Evolutionary conservation across 2,113 vertebrate genomes (phyloP).

Genomic region (Ctenomys sociabilis): DNA sequence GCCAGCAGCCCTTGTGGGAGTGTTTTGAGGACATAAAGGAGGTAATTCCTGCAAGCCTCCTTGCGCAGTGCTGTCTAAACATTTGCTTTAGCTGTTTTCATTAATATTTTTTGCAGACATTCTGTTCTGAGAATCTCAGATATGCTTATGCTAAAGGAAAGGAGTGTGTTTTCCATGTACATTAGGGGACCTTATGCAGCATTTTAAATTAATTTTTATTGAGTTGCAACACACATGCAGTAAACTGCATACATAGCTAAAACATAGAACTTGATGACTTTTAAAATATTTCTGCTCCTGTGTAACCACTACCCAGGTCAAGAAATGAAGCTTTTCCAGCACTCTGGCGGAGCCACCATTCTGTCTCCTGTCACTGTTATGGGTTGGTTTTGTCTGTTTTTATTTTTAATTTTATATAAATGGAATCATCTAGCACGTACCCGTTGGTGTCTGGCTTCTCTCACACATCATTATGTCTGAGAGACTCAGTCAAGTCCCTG

Average conservation of each 20-base stretch:
- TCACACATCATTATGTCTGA: not conserved
- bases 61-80: not conserved
- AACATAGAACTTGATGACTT: not conserved
- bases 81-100: not conserved
- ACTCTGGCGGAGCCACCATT: not conserved
- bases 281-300: not conserved
- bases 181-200: not conserved
- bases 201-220: slow-evolving; percentile 2
- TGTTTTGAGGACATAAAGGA: not conserved
- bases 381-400: not conserved
- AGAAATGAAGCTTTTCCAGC: not conserved
- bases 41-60: not conserved
- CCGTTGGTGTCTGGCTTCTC: not conserved
- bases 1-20: not conserved
- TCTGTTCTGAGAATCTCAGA: not conserved
- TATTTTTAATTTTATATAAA: not conserved
- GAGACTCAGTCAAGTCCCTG: not conserved
- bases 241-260: not conserved
- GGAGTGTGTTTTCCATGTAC: not conserved
- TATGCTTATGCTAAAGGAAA: not conserved
- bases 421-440: not conserved
- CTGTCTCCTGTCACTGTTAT: not conserved
- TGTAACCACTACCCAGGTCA: not conserved
- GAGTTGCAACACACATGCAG: not conserved
- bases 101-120: not conserved